Percentiles rank a stretch among this genome's conserved stretches.
Evolutionary conservation across 35 echinoderm and acorn worm species (phyloP).

Genomic region (Ptychodera flava): DNA sequence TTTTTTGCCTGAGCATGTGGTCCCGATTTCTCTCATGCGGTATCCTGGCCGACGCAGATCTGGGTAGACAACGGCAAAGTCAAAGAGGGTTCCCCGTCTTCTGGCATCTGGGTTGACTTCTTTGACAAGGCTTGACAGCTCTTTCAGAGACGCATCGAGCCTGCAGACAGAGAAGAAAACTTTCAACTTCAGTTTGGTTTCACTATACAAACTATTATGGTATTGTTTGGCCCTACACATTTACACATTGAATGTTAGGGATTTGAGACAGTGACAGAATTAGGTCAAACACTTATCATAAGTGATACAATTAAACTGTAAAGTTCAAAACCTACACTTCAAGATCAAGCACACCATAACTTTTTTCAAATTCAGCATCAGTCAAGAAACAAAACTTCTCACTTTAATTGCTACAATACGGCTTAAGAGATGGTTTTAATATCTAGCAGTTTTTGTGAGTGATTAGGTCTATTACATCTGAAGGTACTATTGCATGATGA

Average conservation of each 20-base stretch:
- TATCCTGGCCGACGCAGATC: slow-evolving; percentile 50
- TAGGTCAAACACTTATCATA: background rate
- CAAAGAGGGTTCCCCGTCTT: slow-evolving; percentile 81
- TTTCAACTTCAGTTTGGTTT: background rate
- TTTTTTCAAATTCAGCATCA: too few species aligned
- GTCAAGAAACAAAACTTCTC: too few species aligned
- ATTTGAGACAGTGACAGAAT: background rate
- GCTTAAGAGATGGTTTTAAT: too few species aligned
- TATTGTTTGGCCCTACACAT: background rate
- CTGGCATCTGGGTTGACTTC: slow-evolving; percentile 96
- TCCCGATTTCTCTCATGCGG: slow-evolving; percentile 82
- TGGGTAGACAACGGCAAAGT: slow-evolving; percentile 84
- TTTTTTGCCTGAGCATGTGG: slow-evolving; percentile 94
- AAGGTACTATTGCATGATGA: too few species aligned
- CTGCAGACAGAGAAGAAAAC: slow-evolving; percentile 26
- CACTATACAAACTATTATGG: background rate
- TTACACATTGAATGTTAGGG: background rate
- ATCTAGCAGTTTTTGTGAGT: too few species aligned
- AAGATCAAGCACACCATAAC: background rate
- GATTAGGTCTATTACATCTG: too few species aligned
- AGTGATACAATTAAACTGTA: background rate
- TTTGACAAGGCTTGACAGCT: slow-evolving; percentile 88
- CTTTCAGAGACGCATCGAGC: slow-evolving; percentile 89
- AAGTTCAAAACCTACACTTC: background rate
- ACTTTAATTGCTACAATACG: too few species aligned